phyloP scores from a whole-genome alignment of 2,888 invertebrate species.

The Troides helena region DNA sequence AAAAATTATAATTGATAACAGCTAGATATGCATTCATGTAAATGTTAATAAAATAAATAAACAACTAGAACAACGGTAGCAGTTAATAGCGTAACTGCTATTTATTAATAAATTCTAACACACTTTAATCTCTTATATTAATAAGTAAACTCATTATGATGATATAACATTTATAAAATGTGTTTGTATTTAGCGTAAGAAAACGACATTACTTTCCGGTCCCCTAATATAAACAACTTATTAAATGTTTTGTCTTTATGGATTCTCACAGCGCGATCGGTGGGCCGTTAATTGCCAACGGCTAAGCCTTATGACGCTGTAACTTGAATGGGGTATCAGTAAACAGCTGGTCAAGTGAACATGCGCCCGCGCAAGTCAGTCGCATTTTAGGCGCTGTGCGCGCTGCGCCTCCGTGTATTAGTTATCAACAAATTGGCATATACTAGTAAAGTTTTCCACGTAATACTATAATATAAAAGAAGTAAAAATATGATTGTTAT shows the following conservation, averaged over 20 bases:
- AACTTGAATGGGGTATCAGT: constrained; percentile 37
- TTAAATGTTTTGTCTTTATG: not conserved
- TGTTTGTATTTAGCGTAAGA: not conserved
- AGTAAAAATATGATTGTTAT: not conserved
- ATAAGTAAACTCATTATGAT: not conserved
- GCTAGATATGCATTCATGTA: too few relatives aligned
- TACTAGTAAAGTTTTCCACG: constrained; percentile 1
- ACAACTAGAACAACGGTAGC: too few relatives aligned
- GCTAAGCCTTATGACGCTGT: constrained; percentile 20
- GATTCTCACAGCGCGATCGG: not conserved
- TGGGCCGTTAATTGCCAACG: constrained; percentile 13
- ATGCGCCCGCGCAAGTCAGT: constrained; percentile 44
- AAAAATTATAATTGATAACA: too few relatives aligned
- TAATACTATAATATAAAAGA: not conserved
- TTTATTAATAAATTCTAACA: too few relatives aligned
- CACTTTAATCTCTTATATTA: not conserved
- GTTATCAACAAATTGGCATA: constrained; percentile 22
- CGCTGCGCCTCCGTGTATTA: constrained; percentile 53
- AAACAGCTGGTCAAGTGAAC: constrained; percentile 40
- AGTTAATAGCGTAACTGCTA: too few relatives aligned
- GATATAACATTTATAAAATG: not conserved
- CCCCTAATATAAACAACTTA: not conserved
- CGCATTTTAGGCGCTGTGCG: constrained; percentile 62
- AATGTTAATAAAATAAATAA: too few relatives aligned
- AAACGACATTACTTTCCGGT: too few relatives aligned